Percentiles rank a stretch among this genome's conserved stretches.
phyloP scores from a whole-genome alignment of 1,140 invertebrate genomes.

The Pseudomyrmex pallidus region DNA sequence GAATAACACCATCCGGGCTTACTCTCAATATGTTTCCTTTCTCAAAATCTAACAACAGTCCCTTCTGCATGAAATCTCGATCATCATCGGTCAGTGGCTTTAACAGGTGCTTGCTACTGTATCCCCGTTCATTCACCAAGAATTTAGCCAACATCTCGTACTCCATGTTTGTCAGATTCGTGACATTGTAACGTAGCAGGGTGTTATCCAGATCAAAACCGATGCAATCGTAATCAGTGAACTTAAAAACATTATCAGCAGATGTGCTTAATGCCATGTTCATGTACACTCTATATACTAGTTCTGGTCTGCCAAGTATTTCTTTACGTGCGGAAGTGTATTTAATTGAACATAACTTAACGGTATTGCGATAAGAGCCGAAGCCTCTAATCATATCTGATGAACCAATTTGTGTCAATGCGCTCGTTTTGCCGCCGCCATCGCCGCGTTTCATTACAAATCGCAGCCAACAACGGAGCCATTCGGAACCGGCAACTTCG shows the following conservation, averaged over 20 bases:
- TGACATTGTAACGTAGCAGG: conserved; percentile 89
- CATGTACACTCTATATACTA: background rate
- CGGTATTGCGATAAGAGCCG: background rate
- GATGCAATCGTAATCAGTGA: conserved; percentile 90
- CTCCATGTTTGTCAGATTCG: conserved; percentile 87
- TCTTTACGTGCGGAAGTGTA: background rate
- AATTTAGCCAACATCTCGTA: conserved; percentile 88
- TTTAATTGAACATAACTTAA: background rate
- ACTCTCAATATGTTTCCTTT: conserved; percentile 91
- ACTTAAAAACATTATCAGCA: conserved; percentile 79
- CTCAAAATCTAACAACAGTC: conserved; percentile 90
- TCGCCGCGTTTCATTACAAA: background rate
- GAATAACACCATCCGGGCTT: conserved; percentile 87
- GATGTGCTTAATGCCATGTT: background rate
- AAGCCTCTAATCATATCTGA: background rate
- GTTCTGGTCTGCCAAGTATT: background rate
- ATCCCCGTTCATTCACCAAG: conserved; percentile 88
- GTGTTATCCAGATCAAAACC: conserved; percentile 94
- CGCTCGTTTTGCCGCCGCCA: too few relatives aligned
- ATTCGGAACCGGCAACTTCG: conserved; percentile 6
- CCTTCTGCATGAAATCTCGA: conserved; percentile 90
- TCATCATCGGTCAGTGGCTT: conserved; percentile 85
- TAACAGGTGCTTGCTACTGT: conserved; percentile 85
- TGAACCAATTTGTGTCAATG: background rate
- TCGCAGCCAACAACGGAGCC: background rate